These are phyloP conservation scores for Hyperopisus bebe DNA, from an alignment of 2,113 vertebrate genomes.

Conservation along the genomic window DNA sequence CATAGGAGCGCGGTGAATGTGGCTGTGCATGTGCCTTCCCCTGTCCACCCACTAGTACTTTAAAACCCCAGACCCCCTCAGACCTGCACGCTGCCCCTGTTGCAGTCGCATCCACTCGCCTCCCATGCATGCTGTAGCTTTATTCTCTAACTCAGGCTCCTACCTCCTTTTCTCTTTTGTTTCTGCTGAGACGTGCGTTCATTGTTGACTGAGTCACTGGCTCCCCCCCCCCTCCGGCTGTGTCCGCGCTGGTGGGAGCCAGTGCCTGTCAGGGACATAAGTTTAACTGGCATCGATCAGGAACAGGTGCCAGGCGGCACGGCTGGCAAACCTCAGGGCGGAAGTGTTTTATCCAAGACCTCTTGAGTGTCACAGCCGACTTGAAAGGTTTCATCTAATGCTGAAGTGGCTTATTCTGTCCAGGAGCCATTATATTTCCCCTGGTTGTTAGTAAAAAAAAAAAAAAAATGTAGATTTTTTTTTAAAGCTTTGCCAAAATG, in stretches of 20 bases:
- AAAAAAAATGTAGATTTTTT: background rate
- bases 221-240: conserved; percentile 36
- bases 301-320: background rate
- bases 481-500: conserved; percentile 5
- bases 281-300: conserved; percentile 29
- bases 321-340: background rate
- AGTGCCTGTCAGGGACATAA: conserved; percentile 41
- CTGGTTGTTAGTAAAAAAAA: too few relatives aligned
- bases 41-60: background rate
- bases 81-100: background rate
- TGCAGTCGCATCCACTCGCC: background rate
- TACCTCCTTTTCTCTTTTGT: background rate
- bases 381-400: background rate
- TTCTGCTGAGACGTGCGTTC: conserved; percentile 24
- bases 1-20: background rate
- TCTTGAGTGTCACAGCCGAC: background rate
- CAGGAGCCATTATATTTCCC: conserved; percentile 16
- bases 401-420: background rate
- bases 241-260: conserved; percentile 41
- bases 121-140: conserved; percentile 11
- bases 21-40: conserved; percentile 36
- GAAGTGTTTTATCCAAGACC: background rate
- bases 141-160: background rate
- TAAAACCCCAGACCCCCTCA: background rate
- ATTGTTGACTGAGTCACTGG: conserved; percentile 44